Conservation (phyloP, 2,797 vertebrate genomes). For the Muraenolepis orangiensis region DNA sequence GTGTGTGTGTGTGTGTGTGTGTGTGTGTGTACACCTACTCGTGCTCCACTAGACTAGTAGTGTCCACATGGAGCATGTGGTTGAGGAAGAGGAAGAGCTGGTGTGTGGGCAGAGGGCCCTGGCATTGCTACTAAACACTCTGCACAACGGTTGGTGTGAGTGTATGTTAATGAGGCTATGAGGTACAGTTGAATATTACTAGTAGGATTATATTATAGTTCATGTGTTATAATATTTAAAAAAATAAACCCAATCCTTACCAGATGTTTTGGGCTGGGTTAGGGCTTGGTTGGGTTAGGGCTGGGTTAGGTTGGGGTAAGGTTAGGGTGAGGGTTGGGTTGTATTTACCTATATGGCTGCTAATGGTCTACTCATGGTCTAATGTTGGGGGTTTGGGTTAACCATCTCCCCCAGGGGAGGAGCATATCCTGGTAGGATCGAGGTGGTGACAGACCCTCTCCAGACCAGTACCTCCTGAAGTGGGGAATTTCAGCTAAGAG, state of each 20-base stretch:
- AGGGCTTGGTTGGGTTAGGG: too few species aligned
- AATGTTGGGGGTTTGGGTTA: not conserved
- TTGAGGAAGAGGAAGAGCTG: not conserved
- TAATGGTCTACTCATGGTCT: not conserved
- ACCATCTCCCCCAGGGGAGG: not conserved
- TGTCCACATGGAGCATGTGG: not conserved
- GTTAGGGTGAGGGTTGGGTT: too few species aligned
- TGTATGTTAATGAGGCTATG: not conserved
- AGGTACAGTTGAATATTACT: not conserved
- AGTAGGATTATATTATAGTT: not conserved
- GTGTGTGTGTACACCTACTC: not conserved
- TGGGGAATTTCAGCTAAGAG: not conserved
- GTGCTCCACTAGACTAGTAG: not conserved
- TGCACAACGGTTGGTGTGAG: not conserved
- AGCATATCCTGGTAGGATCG: not conserved
- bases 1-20: conserved; percentile 1
- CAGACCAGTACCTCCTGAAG: not conserved
- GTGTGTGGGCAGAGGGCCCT: not conserved
- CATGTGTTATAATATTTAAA: too few species aligned
- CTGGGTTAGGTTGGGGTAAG: too few species aligned
- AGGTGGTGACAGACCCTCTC: too few species aligned
- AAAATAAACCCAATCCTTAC: too few species aligned
- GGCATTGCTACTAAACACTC: not conserved
- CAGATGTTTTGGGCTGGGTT: too few species aligned
- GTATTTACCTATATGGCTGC: not conserved